A percentile compares a stretch with the other conserved stretches of the same genome.
Evolutionary conservation across 2,113 vertebrate species (phyloP).

Genomic region (Oreochromis tanganicae): DNA sequence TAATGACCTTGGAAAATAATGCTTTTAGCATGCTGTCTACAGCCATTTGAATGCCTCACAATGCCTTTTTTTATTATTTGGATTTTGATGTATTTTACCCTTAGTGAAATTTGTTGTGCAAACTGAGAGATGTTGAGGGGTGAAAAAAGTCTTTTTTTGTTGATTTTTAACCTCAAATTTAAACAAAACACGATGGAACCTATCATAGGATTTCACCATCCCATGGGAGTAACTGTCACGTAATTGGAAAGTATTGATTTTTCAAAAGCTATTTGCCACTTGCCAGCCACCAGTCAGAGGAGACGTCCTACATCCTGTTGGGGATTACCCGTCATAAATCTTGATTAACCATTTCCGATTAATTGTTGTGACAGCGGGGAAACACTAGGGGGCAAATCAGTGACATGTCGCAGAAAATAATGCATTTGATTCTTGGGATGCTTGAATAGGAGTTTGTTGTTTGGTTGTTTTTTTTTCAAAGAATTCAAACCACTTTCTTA

Average conservation of each 20-base stretch:
- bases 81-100: not conserved
- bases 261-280: conserved; percentile 12
- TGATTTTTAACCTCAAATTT: not conserved
- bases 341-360: conserved; percentile 48
- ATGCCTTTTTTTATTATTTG: not conserved
- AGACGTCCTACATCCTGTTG: not conserved
- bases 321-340: conserved; percentile 38
- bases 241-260: conserved; percentile 60
- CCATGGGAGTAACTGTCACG: conserved; percentile 34
- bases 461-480: not conserved
- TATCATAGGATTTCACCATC: not conserved
- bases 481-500: not conserved
- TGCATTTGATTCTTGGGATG: not conserved
- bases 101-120: not conserved
- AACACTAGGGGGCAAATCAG: not conserved
- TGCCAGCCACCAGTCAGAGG: conserved; percentile 33
- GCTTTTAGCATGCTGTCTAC: not conserved
- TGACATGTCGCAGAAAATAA: not conserved
- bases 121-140: not conserved
- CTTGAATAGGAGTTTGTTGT: not conserved
- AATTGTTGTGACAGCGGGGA: conserved; percentile 33
- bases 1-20: not conserved
- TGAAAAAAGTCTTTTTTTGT: not conserved
- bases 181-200: conserved; percentile 8
- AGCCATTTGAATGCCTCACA: not conserved